Base-by-base conservation (phyloP, 2,797 vertebrate genomes). In the Dipus sagitta region DNA sequence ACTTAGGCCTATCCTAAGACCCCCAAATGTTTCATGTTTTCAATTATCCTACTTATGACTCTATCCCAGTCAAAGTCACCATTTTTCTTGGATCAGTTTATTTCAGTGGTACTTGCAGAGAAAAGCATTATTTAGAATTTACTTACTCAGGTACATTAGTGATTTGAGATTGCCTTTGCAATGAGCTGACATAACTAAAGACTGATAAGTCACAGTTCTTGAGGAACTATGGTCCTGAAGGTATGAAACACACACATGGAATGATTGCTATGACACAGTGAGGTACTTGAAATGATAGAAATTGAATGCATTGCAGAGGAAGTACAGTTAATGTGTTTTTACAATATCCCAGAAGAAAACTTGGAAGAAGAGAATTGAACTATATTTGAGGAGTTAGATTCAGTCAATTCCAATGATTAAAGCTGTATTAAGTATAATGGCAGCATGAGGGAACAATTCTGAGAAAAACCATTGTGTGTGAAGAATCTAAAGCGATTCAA, bases 101-200 rank as follows among this genome's bases (percentile, higher is more conserved):
- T 87, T 80, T 94, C 68, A 79, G 15, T 58, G 84, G 24, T 38
- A 60, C 32, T 67, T 82, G 9, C 88, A 88, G 30, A 83, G 24
- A 88, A 86, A 94, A 54, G 26, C 4, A 67, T 76, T 9, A 18
- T 67, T 92, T 86, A 81, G n/a, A 94, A 82, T 92, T 84, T 7
- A 76, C 64, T 95, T 11, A 94, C 28, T 47, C 4, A 14, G 4
- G 77, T 77, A 72, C 34, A 2, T 54, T n/a, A 64, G 47, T 88
- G 72, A 64, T 38, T 52, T 38, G 89, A 21, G 86, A 17, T 86
- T 47, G 42, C 42, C 30, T 92, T 93, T 85, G 30, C 68, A 47
- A 32, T 82, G n/a, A 90, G 3, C 13, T 92, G 12, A 26, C 13
- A 81, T n/a, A 82, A 47, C n/a, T 72, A 78, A 32, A 67, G 54